These are phyloP conservation scores for Piprites chloris DNA, from an alignment of 2,113 vertebrate species.

Conservation along the genomic window DNA sequence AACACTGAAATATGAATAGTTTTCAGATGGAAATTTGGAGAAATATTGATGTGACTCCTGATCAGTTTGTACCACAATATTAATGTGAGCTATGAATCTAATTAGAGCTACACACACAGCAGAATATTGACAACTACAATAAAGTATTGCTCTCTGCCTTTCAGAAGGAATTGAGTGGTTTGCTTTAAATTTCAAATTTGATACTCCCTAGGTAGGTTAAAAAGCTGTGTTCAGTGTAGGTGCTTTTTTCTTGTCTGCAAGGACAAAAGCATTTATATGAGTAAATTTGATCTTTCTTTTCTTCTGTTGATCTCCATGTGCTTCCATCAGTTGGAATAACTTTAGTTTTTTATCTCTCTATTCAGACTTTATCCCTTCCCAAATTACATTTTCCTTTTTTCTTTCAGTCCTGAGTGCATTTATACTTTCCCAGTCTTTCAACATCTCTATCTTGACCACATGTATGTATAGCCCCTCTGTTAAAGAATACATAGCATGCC, in stretches of 20 bases:
- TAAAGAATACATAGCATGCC: not conserved
- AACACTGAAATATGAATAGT: slow-evolving; percentile 20
- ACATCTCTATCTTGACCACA: not conserved
- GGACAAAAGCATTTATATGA: not conserved
- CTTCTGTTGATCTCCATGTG: fast-evolving
- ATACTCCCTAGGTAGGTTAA: not conserved
- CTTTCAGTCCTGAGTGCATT: not conserved
- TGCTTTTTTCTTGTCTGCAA: not conserved
- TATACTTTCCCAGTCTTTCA: not conserved
- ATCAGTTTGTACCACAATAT: not conserved
- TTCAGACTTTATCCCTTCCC: not conserved
- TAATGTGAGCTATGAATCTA: slow-evolving; percentile 9
- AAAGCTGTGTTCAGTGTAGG: not conserved
- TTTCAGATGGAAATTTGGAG: slow-evolving; percentile 13
- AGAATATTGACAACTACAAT: slow-evolving; percentile 16
- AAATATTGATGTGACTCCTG: slow-evolving; percentile 5
- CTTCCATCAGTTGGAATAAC: not conserved
- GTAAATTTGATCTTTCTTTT: not conserved
- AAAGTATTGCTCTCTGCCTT: not conserved
- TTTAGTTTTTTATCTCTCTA: not conserved
- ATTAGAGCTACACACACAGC: not conserved
- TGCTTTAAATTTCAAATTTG: not conserved
- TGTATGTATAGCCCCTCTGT: not conserved
- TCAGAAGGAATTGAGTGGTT: not conserved
- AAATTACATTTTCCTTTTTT: not conserved